Evolutionary conservation across 2,113 vertebrate species (phyloP).

Genomic region (Bujurquina vittata): DNA sequence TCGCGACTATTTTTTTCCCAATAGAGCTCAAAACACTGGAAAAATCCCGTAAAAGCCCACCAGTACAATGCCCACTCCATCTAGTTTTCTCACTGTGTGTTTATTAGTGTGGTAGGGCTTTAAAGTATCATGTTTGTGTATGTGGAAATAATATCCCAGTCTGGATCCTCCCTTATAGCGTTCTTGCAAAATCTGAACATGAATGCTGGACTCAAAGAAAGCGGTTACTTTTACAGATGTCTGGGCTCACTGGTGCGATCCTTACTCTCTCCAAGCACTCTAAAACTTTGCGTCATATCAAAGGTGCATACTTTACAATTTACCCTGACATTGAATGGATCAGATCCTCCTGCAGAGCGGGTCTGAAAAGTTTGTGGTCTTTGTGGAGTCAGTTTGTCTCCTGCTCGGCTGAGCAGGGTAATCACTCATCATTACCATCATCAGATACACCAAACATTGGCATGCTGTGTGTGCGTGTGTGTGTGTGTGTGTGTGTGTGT

Average conservation of each 20-base stretch:
- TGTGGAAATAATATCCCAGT: too few relatives aligned
- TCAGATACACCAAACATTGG: neutral
- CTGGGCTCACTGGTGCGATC: too few relatives aligned
- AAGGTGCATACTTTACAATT: neutral
- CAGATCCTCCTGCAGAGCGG: rapidly evolving
- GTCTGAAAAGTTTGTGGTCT: neutral
- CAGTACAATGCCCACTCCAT: too few relatives aligned
- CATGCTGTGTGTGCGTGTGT: neutral
- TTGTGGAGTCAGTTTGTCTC: constrained; percentile 4
- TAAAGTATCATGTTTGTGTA: too few relatives aligned
- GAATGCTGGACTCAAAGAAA: neutral
- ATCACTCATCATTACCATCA: neutral
- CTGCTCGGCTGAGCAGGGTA: neutral
- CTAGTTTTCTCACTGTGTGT: too few relatives aligned
- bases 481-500: neutral
- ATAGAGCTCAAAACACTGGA: too few relatives aligned
- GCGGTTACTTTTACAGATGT: too few relatives aligned
- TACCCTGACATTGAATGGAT: neutral
- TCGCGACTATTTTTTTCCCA: too few relatives aligned
- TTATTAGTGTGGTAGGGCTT: too few relatives aligned
- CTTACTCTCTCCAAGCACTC: neutral
- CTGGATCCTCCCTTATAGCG: too few relatives aligned
- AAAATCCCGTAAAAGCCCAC: too few relatives aligned
- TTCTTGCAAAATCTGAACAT: neutral
- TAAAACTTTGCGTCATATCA: neutral